Evolutionary conservation across 2,797 vertebrate species (phyloP).

Genomic region (Threskiornis aethiopicus): DNA sequence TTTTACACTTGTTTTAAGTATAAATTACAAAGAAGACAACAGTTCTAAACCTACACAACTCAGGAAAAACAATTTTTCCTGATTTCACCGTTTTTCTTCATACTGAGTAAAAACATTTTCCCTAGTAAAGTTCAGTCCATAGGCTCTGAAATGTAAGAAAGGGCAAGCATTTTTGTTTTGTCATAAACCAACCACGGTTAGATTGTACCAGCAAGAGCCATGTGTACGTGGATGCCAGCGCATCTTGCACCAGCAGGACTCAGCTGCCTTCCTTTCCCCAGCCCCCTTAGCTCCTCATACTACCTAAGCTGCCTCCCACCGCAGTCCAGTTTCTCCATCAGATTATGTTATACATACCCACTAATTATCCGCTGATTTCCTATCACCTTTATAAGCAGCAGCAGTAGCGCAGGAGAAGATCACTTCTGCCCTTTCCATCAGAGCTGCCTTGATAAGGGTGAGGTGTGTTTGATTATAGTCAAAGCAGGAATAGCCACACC

Average conservation of each 20-base stretch:
- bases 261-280: rapidly evolving
- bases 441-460: not conserved
- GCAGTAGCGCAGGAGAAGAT: not conserved
- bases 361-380: not conserved
- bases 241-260: not conserved
- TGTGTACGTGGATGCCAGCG: rapidly evolving
- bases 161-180: not conserved
- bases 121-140: not conserved
- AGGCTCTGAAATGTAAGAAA: not conserved
- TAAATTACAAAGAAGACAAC: not conserved
- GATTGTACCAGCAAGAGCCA: rapidly evolving
- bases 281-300: not conserved
- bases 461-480: not conserved
- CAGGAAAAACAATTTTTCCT: not conserved
- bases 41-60: not conserved
- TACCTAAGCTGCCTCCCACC: not conserved
- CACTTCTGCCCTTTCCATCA: not conserved
- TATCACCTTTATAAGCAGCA: not conserved
- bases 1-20: not conserved
- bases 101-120: not conserved
- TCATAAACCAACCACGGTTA: not conserved
- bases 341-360: not conserved
- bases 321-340: not conserved
- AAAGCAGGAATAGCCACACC: not conserved
- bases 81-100: not conserved